Evolutionary conservation across 2,113 vertebrate species (phyloP).

Genomic region (Phyllostomus hastatus): DNA sequence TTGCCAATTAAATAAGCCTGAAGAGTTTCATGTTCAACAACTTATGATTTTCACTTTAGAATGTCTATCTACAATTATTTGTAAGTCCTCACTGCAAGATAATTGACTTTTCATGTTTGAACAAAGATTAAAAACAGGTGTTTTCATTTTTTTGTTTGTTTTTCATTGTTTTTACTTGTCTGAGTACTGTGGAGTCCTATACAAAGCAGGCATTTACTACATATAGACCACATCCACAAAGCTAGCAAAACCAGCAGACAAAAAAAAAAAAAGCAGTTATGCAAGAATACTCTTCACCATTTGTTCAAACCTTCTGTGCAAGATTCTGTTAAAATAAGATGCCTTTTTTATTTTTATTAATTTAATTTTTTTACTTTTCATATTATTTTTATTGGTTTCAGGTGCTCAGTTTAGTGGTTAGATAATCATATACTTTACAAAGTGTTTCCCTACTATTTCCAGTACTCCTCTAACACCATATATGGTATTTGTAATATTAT

Average conservation of each 20-base stretch:
- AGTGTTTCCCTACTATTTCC: background rate
- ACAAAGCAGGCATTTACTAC: background rate
- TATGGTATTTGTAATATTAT: background rate
- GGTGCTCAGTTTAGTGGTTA: background rate
- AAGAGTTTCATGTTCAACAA: background rate
- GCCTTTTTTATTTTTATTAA: background rate
- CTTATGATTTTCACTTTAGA: slow-evolving; percentile 4
- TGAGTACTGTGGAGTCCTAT: background rate
- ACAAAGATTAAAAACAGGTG: background rate
- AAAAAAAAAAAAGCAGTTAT: background rate
- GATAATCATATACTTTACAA: background rate
- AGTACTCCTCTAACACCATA: background rate
- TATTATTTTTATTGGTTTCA: background rate
- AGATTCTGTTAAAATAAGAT: background rate
- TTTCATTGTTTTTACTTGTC: background rate
- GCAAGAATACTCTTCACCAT: fast-evolving
- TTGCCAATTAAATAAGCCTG: background rate
- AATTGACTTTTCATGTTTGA: background rate
- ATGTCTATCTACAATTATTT: background rate
- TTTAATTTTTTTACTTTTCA: background rate
- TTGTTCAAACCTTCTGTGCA: background rate
- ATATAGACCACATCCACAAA: background rate
- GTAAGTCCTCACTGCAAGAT: background rate
- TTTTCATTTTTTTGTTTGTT: background rate
- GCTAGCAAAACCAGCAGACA: background rate